Evolutionary conservation across 2,113 vertebrate species (phyloP), one percentile per base, ranked within the genome.

Genomic region (Saiga tatarica): DNA sequence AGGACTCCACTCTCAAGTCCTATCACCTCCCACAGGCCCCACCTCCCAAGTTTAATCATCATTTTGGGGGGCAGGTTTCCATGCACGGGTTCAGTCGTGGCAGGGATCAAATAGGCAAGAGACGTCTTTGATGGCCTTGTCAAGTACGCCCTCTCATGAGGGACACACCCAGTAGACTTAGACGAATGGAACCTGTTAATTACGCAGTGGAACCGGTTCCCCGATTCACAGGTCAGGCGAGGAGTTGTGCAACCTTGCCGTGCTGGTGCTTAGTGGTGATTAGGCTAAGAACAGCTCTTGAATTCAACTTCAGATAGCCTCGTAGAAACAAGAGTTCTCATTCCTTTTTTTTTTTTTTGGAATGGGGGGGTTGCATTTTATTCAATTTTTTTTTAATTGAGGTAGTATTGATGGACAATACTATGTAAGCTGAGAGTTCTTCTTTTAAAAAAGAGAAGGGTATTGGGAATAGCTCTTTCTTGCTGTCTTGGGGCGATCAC

Each of bases 21-120:
- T 3, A 0, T 10, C 7, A 10, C 59, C 7, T 6, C 53, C 55
- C 74, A 3, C 30, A 3, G 55, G 39, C 1, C 53, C n/a, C 53
- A 3, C 5, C 42, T 45, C 39, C 9, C 10, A 12, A 6, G 67
- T 71, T 71, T 12, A 0, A 26, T 4, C 53, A 3, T 36, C 23
- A n/a, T 21, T 0, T 2, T 5, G 5, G 30, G 3, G 2, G 25
- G 47, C 10, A 7, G 21, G 42, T 60, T n/a, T 79, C 53, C 25
- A 0, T 0, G 0, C 57, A 0, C 0, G 21, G 0, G 45, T 36
- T 45, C 71, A 17, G 19, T 23, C 8, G 28, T 23, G 25, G 33
- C 42, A 25, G 33, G 16, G 45, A 88, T 67, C 7, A 17, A 11
- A 5, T 33, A 28, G 6, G 15, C 64, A n/a, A 17, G 55, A 25